Base-by-base conservation (phyloP, 2,888 invertebrate genomes). In the Thera obeliscata region DNA sequence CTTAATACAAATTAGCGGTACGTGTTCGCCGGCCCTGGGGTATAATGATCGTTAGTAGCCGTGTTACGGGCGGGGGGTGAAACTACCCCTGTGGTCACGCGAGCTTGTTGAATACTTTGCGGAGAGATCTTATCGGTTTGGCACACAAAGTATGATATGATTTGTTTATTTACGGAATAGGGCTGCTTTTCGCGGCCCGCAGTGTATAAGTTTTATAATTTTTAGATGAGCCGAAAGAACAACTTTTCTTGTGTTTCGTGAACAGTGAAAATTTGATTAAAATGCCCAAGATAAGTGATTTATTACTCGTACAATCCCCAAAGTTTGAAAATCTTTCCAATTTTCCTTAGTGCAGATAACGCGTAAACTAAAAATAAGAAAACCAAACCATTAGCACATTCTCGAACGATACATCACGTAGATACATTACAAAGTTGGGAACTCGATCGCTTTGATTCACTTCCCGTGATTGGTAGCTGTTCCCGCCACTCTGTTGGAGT, bases 1-100 rank as follows among this genome's bases (percentile, higher is more conserved):
- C 59, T 56, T 66, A 62, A 66, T 63, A 66, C 66, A 54, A 69
- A 69, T 66, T 66, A 63, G 66, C 35, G 48, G 63, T 64, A 63
- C 60, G 60, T 59, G 65, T 55, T 59, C 41, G 54, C 11, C 6
- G 55, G 46, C 52, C 52, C 36, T 46, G 48, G 62, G 62, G 66
- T 60, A 35, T 57, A 60, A 55, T 63, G 62, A 66, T 60, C 63
- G 60, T 59, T 69, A 65, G 58, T 48, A 11, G n/a, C 61, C 68
- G 62, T 58, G 38, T 50, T 35, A 49, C 9, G 46, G 56, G 35
- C 38, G n/a, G 36, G 66, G 56, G 66, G 58, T 41, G 55, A 2
- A 55, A 59, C 61, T 61, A 64, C 49, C 62, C 59, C 33, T 22
- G 58, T 11, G 61, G 59, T 54, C 69, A 66, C 63, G 69, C 66